Conservation (phyloP, 2,113 vertebrate genomes). For the Mionectes macconnelli region DNA sequence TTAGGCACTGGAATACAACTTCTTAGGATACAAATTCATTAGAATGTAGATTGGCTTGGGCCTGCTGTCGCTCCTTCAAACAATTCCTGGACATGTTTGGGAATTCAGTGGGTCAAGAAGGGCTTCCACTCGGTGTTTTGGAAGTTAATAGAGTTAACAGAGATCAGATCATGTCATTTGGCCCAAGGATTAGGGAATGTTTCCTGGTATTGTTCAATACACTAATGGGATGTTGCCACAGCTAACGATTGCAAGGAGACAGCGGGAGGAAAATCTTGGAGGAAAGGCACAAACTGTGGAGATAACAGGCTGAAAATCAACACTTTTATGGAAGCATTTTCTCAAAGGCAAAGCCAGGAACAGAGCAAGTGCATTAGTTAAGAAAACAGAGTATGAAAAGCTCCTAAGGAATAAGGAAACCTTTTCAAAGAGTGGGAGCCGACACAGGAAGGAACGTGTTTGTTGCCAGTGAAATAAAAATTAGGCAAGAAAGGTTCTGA, state of each 20-base stretch:
- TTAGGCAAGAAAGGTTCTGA: neutral
- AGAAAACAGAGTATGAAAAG: neutral
- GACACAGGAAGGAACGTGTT: neutral
- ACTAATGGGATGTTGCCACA: neutral
- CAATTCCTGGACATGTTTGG: neutral
- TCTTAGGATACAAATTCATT: neutral
- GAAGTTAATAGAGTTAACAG: neutral
- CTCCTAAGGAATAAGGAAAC: neutral
- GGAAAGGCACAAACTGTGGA: neutral
- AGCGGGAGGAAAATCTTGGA: neutral
- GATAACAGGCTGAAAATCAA: neutral
- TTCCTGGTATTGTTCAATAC: conserved; percentile 9
- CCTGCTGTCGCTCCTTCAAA: neutral
- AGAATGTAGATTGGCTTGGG: neutral
- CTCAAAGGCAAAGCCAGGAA: neutral
- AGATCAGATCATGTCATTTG: neutral
- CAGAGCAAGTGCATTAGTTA: neutral
- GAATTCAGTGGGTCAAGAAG: neutral
- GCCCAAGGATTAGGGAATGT: neutral
- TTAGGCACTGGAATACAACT: neutral
- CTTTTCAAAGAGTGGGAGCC: neutral
- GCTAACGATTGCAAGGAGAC: neutral
- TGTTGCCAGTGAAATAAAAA: neutral
- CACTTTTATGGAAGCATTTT: neutral
- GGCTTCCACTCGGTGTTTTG: neutral